These are phyloP conservation scores for Calliopsis andreniformis DNA, from an alignment of 1,140 invertebrate species.

Conservation along the genomic window DNA sequence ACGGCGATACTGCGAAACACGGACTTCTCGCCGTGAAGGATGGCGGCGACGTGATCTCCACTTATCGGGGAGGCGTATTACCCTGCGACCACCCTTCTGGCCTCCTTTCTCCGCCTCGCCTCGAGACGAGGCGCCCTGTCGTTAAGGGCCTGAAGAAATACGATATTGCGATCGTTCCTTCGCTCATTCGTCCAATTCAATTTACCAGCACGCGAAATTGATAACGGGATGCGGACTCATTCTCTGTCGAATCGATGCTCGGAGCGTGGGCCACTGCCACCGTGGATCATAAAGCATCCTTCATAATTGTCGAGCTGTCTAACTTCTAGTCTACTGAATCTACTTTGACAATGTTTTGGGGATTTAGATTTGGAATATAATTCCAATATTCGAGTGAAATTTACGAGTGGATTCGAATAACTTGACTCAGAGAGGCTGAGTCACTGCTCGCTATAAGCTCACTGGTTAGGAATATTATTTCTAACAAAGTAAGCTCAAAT, in stretches of 20 bases:
- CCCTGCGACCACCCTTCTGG: neutral
- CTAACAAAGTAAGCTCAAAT: too few relatives aligned
- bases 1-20: constrained; percentile 65
- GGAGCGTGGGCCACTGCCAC: too few relatives aligned
- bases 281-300: too few relatives aligned
- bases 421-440: too few relatives aligned
- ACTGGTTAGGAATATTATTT: too few relatives aligned
- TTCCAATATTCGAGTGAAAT: too few relatives aligned
- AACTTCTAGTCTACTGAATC: too few relatives aligned
- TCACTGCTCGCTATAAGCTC: too few relatives aligned
- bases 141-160: constrained; percentile 39
- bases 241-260: neutral
- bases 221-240: constrained; percentile 8
- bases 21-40: constrained; percentile 23
- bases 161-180: constrained; percentile 28
- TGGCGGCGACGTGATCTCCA: constrained; percentile 41
- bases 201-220: constrained; percentile 25
- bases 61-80: constrained; percentile 47
- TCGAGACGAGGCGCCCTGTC: constrained; percentile 9
- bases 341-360: too few relatives aligned
- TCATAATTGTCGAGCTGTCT: too few relatives aligned
- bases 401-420: too few relatives aligned
- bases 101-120: neutral
- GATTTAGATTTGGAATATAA: too few relatives aligned
- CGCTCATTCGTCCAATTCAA: constrained; percentile 34